phyloP scores from a whole-genome alignment of 2,113 vertebrate genomes.

The Pangasianodon hypophthalmus region DNA sequence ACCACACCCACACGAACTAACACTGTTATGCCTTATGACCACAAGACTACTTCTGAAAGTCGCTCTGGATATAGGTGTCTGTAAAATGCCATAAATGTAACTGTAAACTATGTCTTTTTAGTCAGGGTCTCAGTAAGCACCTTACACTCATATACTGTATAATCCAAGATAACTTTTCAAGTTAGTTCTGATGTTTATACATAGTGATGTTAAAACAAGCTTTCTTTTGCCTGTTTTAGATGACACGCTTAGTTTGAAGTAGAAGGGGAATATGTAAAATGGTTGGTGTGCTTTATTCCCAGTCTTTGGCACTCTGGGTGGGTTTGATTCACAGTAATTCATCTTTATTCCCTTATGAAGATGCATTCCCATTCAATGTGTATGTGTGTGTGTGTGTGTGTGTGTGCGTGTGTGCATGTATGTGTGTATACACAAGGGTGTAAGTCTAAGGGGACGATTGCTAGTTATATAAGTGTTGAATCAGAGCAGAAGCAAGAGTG shows the following conservation, averaged over 20 bases:
- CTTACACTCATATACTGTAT: not conserved
- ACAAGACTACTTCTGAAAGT: not conserved
- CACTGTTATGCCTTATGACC: not conserved
- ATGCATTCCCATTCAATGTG: not conserved
- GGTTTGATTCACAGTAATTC: slow-evolving; percentile 15
- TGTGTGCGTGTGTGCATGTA: not conserved
- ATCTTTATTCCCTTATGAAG: slow-evolving; percentile 15
- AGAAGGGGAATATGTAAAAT: not conserved
- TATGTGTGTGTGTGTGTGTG: not conserved
- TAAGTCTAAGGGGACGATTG: not conserved
- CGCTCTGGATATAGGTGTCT: not conserved
- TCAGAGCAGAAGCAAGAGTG: not conserved
- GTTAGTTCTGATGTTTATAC: not conserved
- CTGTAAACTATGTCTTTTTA: not conserved
- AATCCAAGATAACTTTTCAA: not conserved
- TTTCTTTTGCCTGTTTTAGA: not conserved
- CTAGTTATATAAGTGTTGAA: not conserved
- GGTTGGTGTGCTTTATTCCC: not conserved
- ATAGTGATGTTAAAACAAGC: not conserved
- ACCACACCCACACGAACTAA: not conserved
- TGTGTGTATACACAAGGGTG: not conserved
- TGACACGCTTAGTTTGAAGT: not conserved
- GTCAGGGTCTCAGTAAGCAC: not conserved
- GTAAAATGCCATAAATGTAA: not conserved
- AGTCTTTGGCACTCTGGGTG: not conserved